Evolutionary conservation across 2,888 invertebrate genomes (phyloP), one percentile per base, ranked within the genome.

Genomic region (Baccha elongata): DNA sequence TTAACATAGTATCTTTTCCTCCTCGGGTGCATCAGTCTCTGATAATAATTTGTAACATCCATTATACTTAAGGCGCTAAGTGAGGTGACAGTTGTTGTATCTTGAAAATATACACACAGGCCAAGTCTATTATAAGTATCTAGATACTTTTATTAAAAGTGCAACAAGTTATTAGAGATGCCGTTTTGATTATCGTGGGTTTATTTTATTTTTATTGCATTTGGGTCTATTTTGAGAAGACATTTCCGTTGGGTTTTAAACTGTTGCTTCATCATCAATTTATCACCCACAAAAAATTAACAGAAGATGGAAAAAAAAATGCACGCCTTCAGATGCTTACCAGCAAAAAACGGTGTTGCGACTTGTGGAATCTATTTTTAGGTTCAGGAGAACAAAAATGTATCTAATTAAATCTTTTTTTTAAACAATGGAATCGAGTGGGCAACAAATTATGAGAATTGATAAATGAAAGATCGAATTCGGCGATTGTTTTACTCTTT

Each of bases 51-150:
- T 72, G 78, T 60, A 67, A 32, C 42, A 50, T 40, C 48, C 52
- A 52, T 75, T 40, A 64, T 55, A 55, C 62, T 72, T 26, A 35
- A 23, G 72, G 40, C 50, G 65, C 40, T 42, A 58, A 68, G 60
- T 60, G 23, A 53, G 64, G 72, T 64, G 72, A 64, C 72, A 76
- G 37, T 48, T 62, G 44, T 48, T 48, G 52, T 69, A 11, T 62
- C 19, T 53, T 37, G 8, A 32, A 62, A 53, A 40, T 48, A 52
- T 29, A 46, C 46, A 40, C 32, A 40, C 53, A 62, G 21, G 44
- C 17, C 44, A 60, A 60, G 40, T 58, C 15, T 40, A n/a, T 29
- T 17, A 7, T 1, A 29, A 29, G 60, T 60, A 60, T 60, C 29
- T 52, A 11, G 19, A 60, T 58, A 58, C 26, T 26, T 40, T 15